Conservation (phyloP, 2,113 vertebrate species). For the Calyptommatus sinebrachiatus region DNA sequence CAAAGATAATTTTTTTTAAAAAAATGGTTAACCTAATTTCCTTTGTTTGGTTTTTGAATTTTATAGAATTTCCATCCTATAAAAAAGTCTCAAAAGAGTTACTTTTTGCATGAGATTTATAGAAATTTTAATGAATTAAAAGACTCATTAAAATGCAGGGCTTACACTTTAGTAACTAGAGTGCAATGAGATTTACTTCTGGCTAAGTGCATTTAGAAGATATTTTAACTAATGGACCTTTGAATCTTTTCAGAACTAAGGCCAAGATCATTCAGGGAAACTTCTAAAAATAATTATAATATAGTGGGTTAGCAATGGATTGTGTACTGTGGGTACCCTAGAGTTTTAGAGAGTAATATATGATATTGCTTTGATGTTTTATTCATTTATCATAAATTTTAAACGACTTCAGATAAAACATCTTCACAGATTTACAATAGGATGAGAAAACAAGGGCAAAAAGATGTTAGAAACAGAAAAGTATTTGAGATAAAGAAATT, state of each 20-base stretch:
- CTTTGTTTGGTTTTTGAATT: not conserved
- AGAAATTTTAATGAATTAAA: slow-evolving; percentile 4
- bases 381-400: no score
- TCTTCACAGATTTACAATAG: no score
- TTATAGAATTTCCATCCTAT: not conserved
- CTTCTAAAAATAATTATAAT: no score
- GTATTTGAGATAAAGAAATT: no score
- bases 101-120: slow-evolving; percentile 33
- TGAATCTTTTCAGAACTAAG: not conserved
- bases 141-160: not conserved
- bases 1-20: slow-evolving; percentile 13
- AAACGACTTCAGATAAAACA: no score
- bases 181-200: not conserved
- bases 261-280: not conserved
- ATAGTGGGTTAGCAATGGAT: no score
- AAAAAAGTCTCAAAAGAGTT: not conserved
- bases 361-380: no score
- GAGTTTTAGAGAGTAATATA: no score
- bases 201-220: not conserved
- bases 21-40: slow-evolving; percentile 48
- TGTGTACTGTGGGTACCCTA: no score
- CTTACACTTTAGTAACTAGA: not conserved
- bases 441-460: no score
- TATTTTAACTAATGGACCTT: not conserved
- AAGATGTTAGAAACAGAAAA: no score